phyloP scores from a whole-genome alignment of 2,113 vertebrate species.

The Lepidothrix coronata region DNA sequence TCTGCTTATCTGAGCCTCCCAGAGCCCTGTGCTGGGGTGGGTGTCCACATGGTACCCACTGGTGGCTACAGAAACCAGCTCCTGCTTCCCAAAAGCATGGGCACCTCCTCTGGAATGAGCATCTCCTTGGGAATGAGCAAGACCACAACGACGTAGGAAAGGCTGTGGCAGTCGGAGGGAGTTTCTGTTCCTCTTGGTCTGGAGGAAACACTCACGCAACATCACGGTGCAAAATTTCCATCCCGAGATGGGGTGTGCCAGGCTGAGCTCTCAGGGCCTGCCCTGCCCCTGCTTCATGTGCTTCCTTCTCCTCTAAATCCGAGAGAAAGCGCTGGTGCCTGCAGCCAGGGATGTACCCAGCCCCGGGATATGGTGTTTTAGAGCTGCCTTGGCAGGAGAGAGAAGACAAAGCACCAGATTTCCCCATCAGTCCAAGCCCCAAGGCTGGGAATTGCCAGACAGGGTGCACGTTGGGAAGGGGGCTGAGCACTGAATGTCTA shows the following conservation, averaged over 20 bases:
- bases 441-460: fast-evolving
- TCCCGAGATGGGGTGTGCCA: fast-evolving
- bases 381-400: not conserved
- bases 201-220: not conserved
- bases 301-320: not conserved
- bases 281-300: not conserved
- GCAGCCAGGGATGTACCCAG: not conserved
- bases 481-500: not conserved
- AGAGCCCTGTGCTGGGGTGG: fast-evolving
- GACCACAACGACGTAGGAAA: not conserved
- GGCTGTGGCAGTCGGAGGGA: fast-evolving
- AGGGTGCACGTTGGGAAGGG: fast-evolving
- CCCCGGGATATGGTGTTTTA: not conserved
- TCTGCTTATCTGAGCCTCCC: not conserved
- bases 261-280: not conserved
- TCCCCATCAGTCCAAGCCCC: not conserved
- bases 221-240: not conserved
- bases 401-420: not conserved
- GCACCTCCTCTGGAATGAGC: not conserved
- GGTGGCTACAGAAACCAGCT: fast-evolving
- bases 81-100: not conserved
- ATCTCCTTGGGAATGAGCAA: fast-evolving
- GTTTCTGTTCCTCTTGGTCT: not conserved
- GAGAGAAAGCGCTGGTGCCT: not conserved
- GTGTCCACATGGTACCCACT: fast-evolving